phyloP scores from a whole-genome alignment of 2,888 invertebrate genomes.

The Linhomoeus sp. region DNA sequence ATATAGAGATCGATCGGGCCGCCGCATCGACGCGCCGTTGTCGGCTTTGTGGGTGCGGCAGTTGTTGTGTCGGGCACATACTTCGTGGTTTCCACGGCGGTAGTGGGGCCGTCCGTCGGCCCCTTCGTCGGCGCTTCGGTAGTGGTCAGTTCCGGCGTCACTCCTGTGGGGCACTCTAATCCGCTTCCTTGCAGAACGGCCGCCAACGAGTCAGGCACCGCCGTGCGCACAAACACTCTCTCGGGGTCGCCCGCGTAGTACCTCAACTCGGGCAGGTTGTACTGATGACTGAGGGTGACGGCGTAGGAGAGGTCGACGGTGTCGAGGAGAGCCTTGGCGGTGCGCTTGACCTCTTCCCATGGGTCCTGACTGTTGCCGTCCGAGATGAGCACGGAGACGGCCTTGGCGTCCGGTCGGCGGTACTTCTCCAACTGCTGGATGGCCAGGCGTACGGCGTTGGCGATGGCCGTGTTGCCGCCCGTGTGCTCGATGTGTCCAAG shows the following conservation, averaged over 20 bases:
- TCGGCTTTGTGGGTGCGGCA: no score
- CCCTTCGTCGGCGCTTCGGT: no score
- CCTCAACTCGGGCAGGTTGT: slow-evolving; percentile 12
- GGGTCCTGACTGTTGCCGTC: slow-evolving; percentile 19
- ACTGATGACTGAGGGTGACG: slow-evolving; percentile 11
- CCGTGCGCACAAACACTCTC: background rate
- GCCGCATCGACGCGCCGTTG: no score
- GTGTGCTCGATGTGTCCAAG: background rate
- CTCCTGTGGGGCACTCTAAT: no score
- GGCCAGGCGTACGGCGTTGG: background rate
- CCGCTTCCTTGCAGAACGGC: no score
- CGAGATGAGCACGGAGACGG: slow-evolving; percentile 4
- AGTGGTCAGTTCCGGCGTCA: no score
- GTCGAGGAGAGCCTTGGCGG: slow-evolving; percentile 9
- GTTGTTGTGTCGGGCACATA: no score
- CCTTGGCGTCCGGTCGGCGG: slow-evolving; percentile 4
- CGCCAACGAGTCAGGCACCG: no score
- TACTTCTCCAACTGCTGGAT: background rate
- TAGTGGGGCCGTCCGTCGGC: no score
- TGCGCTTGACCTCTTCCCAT: slow-evolving; percentile 13
- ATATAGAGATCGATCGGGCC: no score
- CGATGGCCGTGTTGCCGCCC: background rate
- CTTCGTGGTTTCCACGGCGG: no score
- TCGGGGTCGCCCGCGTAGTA: slow-evolving; percentile 12
- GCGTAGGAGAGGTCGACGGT: slow-evolving; percentile 11